Conservation (phyloP, 2,797 vertebrate species). For the Argentina silus region DNA sequence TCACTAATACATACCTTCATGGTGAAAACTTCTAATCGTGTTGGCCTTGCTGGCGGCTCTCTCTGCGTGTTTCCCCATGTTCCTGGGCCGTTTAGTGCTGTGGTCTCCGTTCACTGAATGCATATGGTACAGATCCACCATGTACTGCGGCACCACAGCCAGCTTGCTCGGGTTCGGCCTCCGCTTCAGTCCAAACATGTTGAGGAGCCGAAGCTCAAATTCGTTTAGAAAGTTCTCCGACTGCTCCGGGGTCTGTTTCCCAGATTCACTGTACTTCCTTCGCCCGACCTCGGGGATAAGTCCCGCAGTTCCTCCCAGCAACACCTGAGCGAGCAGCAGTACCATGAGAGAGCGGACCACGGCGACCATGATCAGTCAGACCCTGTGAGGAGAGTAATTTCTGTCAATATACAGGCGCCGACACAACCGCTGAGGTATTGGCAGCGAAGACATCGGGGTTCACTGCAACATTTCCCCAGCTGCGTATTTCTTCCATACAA, state of each 20-base stretch:
- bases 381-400: conserved; percentile 72
- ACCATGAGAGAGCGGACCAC: conserved; percentile 94
- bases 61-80: conserved; percentile 86
- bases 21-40: conserved; percentile 97
- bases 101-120: conserved; percentile 87
- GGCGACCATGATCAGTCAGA: conserved; percentile 98
- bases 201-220: conserved; percentile 94
- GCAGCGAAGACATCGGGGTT: conserved; percentile 56
- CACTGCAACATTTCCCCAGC: conserved; percentile 53
- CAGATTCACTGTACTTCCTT: conserved; percentile 86
- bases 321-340: conserved; percentile 96
- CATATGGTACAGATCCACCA: conserved; percentile 95
- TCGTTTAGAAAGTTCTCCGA: conserved; percentile 90
- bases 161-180: conserved; percentile 91
- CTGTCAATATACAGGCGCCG: conserved; percentile 64
- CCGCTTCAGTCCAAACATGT: conserved; percentile 95
- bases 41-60: conserved; percentile 92
- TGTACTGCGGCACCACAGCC: conserved; percentile 93
- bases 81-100: conserved; percentile 79
- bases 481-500: conserved; percentile 54
- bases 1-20: conserved; percentile 90
- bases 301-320: conserved; percentile 92
- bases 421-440: conserved; percentile 54
- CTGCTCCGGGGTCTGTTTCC: conserved; percentile 85
- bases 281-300: conserved; percentile 95